A percentile compares a stretch with the other conserved stretches of the same genome.
Conservation (phyloP, 2,113 vertebrate genomes). For the Callipepla californica region DNA sequence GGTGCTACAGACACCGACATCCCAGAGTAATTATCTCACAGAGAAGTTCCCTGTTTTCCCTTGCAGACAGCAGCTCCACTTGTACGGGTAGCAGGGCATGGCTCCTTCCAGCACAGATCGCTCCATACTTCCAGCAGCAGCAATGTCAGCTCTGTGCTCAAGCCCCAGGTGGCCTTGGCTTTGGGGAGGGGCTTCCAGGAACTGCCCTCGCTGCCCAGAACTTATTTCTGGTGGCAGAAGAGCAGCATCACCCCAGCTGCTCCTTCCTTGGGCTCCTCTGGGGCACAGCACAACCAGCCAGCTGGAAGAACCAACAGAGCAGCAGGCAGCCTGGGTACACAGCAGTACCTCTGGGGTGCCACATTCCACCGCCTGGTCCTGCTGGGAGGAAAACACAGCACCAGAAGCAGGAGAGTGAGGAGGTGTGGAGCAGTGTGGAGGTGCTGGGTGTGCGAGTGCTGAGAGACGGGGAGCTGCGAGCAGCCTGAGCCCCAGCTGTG, state of each 20-base stretch:
- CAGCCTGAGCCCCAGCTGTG: neutral
- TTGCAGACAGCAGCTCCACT: neutral
- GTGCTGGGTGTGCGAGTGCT: no score
- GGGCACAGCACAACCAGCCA: neutral
- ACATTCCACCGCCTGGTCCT: neutral
- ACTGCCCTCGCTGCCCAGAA: neutral
- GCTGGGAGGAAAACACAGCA: neutral
- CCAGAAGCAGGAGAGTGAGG: neutral
- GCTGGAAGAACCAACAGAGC: neutral
- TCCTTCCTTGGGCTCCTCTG: neutral
- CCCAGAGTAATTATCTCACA: neutral
- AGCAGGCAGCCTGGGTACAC: neutral
- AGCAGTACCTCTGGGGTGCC: neutral
- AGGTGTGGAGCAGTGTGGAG: neutral
- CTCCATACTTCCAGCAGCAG: neutral
- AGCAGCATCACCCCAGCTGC: neutral
- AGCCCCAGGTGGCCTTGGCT: neutral
- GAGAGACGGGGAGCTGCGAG: neutral
- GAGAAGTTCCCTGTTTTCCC: neutral
- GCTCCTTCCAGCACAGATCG: neutral
- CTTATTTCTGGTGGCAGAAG: neutral
- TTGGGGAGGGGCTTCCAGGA: neutral
- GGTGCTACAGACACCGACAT: neutral
- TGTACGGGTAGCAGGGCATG: neutral
- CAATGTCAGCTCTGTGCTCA: fast-evolving